A percentile compares a stretch with the other conserved stretches of the same genome.
These are phyloP conservation scores for Barnardius zonarius DNA, from an alignment of 2,113 vertebrate genomes.

Conservation along the genomic window DNA sequence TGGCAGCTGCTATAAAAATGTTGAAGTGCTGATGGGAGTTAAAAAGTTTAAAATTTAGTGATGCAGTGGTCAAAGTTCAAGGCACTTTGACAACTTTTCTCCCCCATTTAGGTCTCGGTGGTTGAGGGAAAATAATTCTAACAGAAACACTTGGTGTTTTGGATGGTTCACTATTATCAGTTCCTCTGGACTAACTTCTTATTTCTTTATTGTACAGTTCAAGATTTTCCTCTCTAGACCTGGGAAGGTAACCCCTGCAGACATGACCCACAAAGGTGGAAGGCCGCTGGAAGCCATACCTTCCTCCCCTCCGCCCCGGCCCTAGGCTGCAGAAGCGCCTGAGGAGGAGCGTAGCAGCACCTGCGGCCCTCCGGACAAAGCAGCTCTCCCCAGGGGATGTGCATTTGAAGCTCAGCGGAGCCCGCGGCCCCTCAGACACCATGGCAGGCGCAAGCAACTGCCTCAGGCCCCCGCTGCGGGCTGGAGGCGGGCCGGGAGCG, in stretches of 20 bases:
- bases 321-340: not conserved
- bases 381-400: fast-evolving
- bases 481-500: not conserved
- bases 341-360: not conserved
- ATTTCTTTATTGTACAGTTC: not conserved
- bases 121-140: fast-evolving
- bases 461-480: not conserved
- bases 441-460: fast-evolving
- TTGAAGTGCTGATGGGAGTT: not conserved
- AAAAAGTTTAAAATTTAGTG: not conserved
- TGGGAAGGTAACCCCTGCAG: fast-evolving
- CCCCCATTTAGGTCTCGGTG: not conserved
- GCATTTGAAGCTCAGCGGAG: fast-evolving
- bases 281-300: not conserved
- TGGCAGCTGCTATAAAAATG: fast-evolving
- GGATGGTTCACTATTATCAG: fast-evolving
- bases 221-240: not conserved
- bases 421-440: fast-evolving
- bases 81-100: not conserved
- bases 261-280: no score
- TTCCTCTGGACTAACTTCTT: not conserved
- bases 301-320: not conserved
- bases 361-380: not conserved
- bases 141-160: not conserved
- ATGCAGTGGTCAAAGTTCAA: fast-evolving